Conservation (phyloP, 2,113 vertebrate species). For the Rattus rattus region DNA sequence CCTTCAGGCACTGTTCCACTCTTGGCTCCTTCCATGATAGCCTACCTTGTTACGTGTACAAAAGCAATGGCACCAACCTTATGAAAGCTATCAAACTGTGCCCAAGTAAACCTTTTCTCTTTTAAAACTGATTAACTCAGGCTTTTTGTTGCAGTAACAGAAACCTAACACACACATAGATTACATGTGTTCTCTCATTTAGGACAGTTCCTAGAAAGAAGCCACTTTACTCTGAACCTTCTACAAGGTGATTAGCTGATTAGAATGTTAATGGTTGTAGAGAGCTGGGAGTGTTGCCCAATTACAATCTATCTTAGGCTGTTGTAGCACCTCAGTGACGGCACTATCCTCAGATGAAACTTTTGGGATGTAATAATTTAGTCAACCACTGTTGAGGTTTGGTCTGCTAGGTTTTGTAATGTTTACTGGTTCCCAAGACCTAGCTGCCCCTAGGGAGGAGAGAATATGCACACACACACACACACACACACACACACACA, state of each 20-base stretch:
- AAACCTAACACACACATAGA: background rate
- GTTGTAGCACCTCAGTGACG: background rate
- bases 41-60: background rate
- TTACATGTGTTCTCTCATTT: background rate
- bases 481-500: no score
- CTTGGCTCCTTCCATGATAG: background rate
- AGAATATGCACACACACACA: no score
- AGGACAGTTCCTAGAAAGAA: background rate
- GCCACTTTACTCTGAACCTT: no score
- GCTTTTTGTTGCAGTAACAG: background rate
- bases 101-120: background rate
- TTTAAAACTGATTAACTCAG: background rate
- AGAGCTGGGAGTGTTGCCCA: background rate
- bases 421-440: no score
- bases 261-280: background rate
- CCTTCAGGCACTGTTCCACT: background rate
- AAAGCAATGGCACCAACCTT: background rate
- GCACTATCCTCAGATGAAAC: background rate
- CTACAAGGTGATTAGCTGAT: background rate
- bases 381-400: no score
- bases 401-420: no score
- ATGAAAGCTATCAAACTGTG: background rate
- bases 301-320: background rate
- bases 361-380: background rate
- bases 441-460: no score